Percentiles rank a stretch among this genome's conserved stretches.
These are phyloP conservation scores for Monopterus albus DNA, from an alignment of 2,113 vertebrate genomes.

Conservation along the genomic window DNA sequence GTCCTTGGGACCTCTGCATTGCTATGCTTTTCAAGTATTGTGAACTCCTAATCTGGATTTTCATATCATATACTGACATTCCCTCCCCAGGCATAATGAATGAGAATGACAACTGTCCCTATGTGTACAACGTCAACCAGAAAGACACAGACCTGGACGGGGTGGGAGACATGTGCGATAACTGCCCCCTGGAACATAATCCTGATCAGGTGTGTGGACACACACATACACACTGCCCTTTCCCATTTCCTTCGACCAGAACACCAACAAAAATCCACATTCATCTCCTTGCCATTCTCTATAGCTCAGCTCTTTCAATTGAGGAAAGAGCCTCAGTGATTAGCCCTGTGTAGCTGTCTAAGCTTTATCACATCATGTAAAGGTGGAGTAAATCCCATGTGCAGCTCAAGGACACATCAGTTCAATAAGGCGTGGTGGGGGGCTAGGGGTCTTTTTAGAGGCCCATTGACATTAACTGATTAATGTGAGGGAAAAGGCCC, in stretches of 20 bases:
- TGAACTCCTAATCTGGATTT: neutral
- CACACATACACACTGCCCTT: conserved; percentile 7
- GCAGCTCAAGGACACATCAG: conserved; percentile 71
- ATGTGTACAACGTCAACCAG: conserved; percentile 97
- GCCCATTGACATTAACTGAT: conserved; percentile 66
- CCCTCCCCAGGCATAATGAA: conserved; percentile 90
- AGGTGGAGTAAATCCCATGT: conserved; percentile 66
- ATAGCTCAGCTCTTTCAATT: conserved; percentile 64
- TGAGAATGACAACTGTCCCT: conserved; percentile 95
- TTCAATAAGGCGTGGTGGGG: conserved; percentile 73
- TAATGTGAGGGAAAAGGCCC: conserved; percentile 68
- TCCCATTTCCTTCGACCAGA: conserved; percentile 61
- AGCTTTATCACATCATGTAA: conserved; percentile 67
- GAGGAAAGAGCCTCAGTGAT: conserved; percentile 46
- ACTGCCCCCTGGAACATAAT: conserved; percentile 98
- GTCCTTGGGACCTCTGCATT: neutral
- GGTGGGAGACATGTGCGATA: conserved; percentile 98
- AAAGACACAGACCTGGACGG: conserved; percentile 96
- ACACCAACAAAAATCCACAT: conserved; percentile 58
- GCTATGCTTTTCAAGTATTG: neutral
- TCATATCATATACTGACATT: neutral
- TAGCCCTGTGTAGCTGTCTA: conserved; percentile 47
- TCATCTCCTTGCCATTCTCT: conserved; percentile 54
- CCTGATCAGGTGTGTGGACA: conserved; percentile 92
- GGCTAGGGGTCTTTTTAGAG: conserved; percentile 72